Base-by-base conservation (phyloP, 2,113 vertebrate species). In the Platysternon megacephalum region DNA sequence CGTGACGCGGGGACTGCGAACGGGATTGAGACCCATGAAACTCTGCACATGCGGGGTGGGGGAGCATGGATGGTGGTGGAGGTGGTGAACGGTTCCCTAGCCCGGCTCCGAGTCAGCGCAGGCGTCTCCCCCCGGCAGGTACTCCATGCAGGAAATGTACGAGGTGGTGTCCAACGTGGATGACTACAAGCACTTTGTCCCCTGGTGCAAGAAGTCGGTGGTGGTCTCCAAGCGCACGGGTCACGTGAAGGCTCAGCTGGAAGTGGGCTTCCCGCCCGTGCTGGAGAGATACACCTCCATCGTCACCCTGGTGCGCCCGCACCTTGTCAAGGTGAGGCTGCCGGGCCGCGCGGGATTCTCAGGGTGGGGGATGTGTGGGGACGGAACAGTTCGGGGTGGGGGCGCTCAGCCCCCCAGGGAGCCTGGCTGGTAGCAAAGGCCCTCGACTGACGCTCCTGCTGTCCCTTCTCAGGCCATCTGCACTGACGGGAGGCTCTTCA, bases 91-190 rank as follows among this genome's bases (percentile, higher is more conserved):
- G 4, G 35, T 35, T 72, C 65, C 65, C n/a, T 4, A 11, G 65
- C 65, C n/a, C 35, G 7, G 86, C 42, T 28, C 56, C 1, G 32
- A 39, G 65, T 72, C 65, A 39, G n/a, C n/a, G 2, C n/a, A 65
- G 49, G 86, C 89, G 53, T 53, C 5, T n/a, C 78, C 29, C 28
- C 58, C 74, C 2, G 29, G 32, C 95, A 99, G 99, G 92, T 99
- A 98, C 95, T 99, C 99, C 51, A 99, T 99, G 99, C 99, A 98
- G 98, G 99, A 99, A 97, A 99, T 99, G 99, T 99, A 98, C 10
- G 99, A 99, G 3, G 99, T 99, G 48, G 99, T 99, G 72, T 97
- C 99, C 96, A 99, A 99, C 11, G 99, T 99, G 56, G 99, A 99
- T n/a, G 99, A 99, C 14, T 99, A 99, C 97, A 99, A 99, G 74